A percentile compares a stretch with the other conserved stretches of the same genome.
Evolutionary conservation across 2,113 vertebrate species (phyloP).

Genomic region (Pan troglodytes): NHGRI_mPanTro3-v2.1_pri NC_072419.2:67598501-67599000

Average conservation of each 20-base stretch:
- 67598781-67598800: not conserved
- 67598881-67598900: conserved; percentile 63
- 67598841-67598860: conserved; percentile 68
- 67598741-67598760: not conserved
- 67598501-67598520: fast-evolving
- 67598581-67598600: fast-evolving
- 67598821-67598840: conserved; percentile 20
- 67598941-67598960: conserved; percentile 63
- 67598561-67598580: fast-evolving
- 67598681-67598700: not conserved
- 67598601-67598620: fast-evolving
- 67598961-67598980: conserved; percentile 76
- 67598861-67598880: conserved; percentile 68
- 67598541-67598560: fast-evolving
- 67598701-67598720: too few species aligned
- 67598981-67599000: conserved; percentile 82
- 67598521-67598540: fast-evolving
- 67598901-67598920: conserved; percentile 63
- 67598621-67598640: not conserved
- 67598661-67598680: not conserved
- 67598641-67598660: too few species aligned
- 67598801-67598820: not conserved
- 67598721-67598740: fast-evolving
- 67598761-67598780: not conserved
- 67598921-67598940: conserved; percentile 67